phyloP scores from a whole-genome alignment of 92 coral and sea anemone species.

The Hydrozoanthus gracilis region DNA sequence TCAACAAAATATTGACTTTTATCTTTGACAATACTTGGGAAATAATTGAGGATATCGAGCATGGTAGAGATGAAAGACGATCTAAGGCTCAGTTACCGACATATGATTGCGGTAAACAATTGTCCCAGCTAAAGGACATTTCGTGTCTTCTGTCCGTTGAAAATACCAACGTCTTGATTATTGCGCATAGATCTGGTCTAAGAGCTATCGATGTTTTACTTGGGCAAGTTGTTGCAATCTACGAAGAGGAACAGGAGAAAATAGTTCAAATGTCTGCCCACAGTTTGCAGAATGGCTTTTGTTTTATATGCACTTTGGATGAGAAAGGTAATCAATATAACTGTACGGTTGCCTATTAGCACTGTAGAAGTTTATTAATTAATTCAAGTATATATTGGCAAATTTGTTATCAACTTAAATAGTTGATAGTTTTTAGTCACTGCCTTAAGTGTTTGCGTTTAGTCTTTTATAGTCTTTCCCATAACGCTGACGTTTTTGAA shows the following conservation, averaged over 20 bases:
- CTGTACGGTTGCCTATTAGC: no score
- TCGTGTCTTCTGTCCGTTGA: constrained; percentile 66
- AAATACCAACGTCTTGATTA: constrained; percentile 66
- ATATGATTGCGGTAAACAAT: constrained; percentile 78
- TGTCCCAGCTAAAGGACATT: constrained; percentile 61
- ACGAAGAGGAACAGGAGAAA: constrained; percentile 73
- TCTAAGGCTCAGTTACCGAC: constrained; percentile 80
- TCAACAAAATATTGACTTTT: constrained; percentile 79
- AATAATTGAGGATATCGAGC: constrained; percentile 80
- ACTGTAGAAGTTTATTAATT: no score
- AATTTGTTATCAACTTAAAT: no score
- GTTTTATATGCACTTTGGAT: constrained; percentile 75
- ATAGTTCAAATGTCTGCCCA: constrained; percentile 72
- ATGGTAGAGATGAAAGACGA: constrained; percentile 66
- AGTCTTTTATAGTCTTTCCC: no score
- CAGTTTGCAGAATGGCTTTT: constrained; percentile 71
- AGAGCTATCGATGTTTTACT: constrained; percentile 77
- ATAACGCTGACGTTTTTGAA: no score
- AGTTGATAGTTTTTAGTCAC: no score
- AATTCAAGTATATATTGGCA: no score
- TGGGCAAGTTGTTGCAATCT: constrained; percentile 71
- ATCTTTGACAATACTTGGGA: constrained; percentile 93
- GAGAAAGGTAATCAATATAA: constrained; percentile 46
- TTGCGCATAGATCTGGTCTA: constrained; percentile 64
- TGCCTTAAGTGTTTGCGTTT: no score